These are phyloP conservation scores for Psephotus haematonotus DNA, from an alignment of 2,113 vertebrate species.

Conservation along the genomic window DNA sequence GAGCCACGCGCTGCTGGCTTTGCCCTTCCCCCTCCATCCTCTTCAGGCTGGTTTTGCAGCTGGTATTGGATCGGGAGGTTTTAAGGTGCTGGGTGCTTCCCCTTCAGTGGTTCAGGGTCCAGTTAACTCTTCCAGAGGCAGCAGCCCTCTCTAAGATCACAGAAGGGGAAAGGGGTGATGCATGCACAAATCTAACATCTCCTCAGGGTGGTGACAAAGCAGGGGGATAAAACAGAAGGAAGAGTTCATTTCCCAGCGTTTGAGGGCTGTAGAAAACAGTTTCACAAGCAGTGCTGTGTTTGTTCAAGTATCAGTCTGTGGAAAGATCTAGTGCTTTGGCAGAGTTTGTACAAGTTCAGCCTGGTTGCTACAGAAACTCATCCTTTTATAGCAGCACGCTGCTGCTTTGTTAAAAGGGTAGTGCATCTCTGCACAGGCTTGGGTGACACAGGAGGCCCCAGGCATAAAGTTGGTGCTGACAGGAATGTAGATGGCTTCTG, in stretches of 20 bases:
- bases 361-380: slow-evolving; percentile 63
- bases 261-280: neutral
- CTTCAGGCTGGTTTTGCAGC: neutral
- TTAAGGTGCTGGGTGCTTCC: neutral
- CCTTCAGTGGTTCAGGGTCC: neutral
- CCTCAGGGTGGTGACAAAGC: neutral
- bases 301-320: slow-evolving; percentile 10
- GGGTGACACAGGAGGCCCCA: slow-evolving; percentile 28
- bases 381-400: slow-evolving; percentile 53
- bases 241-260: neutral
- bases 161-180: neutral
- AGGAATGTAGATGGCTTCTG: neutral
- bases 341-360: slow-evolving; percentile 62
- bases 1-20: neutral
- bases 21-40: neutral
- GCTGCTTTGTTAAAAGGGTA: slow-evolving; percentile 48
- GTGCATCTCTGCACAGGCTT: neutral
- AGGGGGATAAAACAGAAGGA: neutral
- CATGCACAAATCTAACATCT: rapidly evolving
- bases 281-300: neutral
- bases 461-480: neutral
- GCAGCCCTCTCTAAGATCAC: neutral
- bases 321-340: slow-evolving; percentile 62
- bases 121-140: neutral
- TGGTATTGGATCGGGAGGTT: neutral